Percentiles rank a stretch among this genome's conserved stretches.
These are phyloP conservation scores for Dreissena rostriformis DNA, from an alignment of 1,140 invertebrate genomes.

Conservation along the genomic window DNA sequence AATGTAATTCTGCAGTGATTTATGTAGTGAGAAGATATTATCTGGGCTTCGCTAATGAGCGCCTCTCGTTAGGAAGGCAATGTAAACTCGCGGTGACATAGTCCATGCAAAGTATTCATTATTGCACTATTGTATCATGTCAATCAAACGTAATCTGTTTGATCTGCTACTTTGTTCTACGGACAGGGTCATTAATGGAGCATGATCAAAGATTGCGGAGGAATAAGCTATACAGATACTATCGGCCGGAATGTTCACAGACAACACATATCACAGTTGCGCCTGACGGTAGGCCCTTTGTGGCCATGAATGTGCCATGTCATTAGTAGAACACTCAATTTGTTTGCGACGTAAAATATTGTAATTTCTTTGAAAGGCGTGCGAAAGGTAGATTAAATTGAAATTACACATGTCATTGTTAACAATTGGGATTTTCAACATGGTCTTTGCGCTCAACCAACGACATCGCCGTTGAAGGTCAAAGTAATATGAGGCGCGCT, in stretches of 20 bases:
- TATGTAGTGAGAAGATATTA: conserved; percentile 34
- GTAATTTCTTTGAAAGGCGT: too few species aligned
- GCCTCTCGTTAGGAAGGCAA: conserved; percentile 34
- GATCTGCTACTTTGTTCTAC: conserved; percentile 29
- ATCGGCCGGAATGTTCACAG: conserved; percentile 23
- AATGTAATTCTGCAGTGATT: conserved; percentile 13
- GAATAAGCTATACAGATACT: conserved; percentile 15
- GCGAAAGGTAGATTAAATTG: too few species aligned
- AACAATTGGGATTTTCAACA: too few species aligned
- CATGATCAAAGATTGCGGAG: conserved; percentile 31
- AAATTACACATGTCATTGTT: too few species aligned
- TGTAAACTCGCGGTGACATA: conserved; percentile 33
- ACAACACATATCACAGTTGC: too few species aligned
- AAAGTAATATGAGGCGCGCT: too few species aligned
- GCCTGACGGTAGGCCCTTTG: too few species aligned
- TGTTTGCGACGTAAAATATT: too few species aligned
- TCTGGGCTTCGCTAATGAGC: conserved; percentile 32
- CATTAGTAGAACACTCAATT: too few species aligned
- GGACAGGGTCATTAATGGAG: conserved; percentile 33
- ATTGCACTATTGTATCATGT: conserved; percentile 40
- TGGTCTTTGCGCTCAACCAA: too few species aligned
- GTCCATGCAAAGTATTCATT: conserved; percentile 47
- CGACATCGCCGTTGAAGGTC: too few species aligned
- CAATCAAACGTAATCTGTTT: conserved; percentile 33
- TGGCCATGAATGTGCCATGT: too few species aligned